Conservation (phyloP, 2,113 vertebrate genomes). For the Tyto alba region DNA sequence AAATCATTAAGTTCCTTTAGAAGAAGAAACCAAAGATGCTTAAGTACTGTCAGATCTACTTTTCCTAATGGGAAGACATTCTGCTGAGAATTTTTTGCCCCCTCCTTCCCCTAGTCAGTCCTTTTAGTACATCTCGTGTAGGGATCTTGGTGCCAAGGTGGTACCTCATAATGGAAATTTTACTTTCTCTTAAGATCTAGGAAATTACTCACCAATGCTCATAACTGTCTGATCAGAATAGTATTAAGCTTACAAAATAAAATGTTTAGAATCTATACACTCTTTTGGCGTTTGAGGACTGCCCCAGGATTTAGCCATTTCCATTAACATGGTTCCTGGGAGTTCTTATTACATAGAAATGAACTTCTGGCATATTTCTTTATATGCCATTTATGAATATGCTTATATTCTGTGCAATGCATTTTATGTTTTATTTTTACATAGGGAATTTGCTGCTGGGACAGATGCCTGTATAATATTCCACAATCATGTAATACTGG, state of each 20-base stretch:
- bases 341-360: not conserved
- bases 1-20: not conserved
- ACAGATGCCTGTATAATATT: not conserved
- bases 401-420: not conserved
- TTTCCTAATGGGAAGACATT: not conserved
- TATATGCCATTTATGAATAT: not conserved
- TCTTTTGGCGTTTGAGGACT: not conserved
- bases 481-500: accelerated
- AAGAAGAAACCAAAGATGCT: not conserved
- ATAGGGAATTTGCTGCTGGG: not conserved
- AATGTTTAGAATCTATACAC: not conserved
- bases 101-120: not conserved
- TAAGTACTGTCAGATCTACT: not conserved
- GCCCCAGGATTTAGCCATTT: not conserved
- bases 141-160: not conserved
- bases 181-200: not conserved
- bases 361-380: not conserved
- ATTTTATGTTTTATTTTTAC: not conserved
- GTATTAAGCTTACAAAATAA: not conserved
- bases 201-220: not conserved
- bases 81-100: not conserved
- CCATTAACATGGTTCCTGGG: not conserved
- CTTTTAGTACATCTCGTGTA: not conserved
- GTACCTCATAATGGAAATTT: not conserved
- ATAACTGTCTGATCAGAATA: not conserved